phyloP scores from a whole-genome alignment of 2,113 vertebrate species.

The Amia ocellicauda region DNA sequence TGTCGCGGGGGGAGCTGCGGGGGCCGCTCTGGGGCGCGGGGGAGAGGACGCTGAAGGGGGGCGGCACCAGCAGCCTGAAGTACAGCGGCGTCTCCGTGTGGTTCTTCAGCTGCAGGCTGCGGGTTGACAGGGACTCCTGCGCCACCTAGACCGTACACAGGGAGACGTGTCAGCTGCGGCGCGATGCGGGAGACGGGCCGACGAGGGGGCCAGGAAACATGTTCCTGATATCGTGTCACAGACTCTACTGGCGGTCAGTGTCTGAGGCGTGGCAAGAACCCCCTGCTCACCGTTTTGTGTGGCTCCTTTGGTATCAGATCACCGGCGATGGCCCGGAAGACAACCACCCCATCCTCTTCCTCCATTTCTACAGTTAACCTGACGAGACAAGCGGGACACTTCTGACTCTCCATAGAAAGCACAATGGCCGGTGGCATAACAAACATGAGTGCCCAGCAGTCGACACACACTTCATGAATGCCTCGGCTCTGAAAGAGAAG shows the following conservation, averaged over 20 bases:
- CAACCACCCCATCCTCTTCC: constrained; percentile 47
- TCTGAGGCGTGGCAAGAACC: too few relatives aligned
- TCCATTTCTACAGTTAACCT: constrained; percentile 76
- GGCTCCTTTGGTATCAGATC: constrained; percentile 64
- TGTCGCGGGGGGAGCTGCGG: constrained; percentile 40
- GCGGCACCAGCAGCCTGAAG: constrained; percentile 67
- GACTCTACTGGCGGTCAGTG: too few relatives aligned
- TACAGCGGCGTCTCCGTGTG: constrained; percentile 64
- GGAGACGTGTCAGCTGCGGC: too few relatives aligned
- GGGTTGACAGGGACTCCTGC: constrained; percentile 55
- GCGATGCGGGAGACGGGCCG: too few relatives aligned
- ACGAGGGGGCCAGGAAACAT: too few relatives aligned
- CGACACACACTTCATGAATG: too few relatives aligned
- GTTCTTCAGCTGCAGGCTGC: constrained; percentile 77
- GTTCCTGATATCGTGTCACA: too few relatives aligned
- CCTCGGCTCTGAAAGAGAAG: too few relatives aligned
- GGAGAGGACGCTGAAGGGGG: constrained; percentile 71
- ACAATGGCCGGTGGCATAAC: too few relatives aligned
- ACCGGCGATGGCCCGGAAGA: constrained; percentile 71
- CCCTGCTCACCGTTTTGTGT: constrained; percentile 44
- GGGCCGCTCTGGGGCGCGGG: constrained; percentile 23
- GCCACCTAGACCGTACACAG: too few relatives aligned
- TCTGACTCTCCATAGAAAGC: too few relatives aligned
- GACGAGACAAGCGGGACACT: constrained; percentile 9
- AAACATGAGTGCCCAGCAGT: too few relatives aligned